A percentile compares a stretch with the other conserved stretches of the same genome.
These are phyloP conservation scores for Leucophenga maculata DNA, from an alignment of 2,888 invertebrate genomes.

Conservation along the genomic window DNA sequence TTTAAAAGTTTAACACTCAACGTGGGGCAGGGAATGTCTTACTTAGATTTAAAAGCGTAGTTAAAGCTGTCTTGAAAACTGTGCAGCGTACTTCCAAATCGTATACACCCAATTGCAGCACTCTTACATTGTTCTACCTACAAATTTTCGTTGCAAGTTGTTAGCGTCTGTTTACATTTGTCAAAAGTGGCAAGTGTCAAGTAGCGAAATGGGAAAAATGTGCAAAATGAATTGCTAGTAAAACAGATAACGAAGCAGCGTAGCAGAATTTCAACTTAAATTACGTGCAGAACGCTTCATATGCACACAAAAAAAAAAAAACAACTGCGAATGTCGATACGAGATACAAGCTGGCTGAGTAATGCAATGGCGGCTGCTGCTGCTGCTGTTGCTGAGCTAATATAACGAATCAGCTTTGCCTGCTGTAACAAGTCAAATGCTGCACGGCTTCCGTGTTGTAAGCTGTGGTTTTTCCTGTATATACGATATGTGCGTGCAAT, in stretches of 20 bases:
- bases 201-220: neutral
- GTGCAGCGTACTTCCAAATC: too few relatives aligned
- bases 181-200: slow-evolving; percentile 13
- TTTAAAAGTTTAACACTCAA: too few relatives aligned
- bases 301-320: too few relatives aligned
- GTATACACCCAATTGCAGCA: neutral
- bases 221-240: slow-evolving; percentile 5
- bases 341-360: too few relatives aligned
- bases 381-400: neutral
- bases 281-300: neutral
- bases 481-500: too few relatives aligned
- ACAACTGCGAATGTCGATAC: too few relatives aligned
- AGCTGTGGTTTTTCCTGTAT: too few relatives aligned
- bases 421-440: neutral
- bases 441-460: too few relatives aligned
- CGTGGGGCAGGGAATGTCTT: too few relatives aligned
- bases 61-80: too few relatives aligned
- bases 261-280: neutral
- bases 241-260: neutral
- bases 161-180: slow-evolving; percentile 23
- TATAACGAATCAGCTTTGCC: neutral
- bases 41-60: too few relatives aligned
- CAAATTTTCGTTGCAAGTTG: slow-evolving; percentile 3
- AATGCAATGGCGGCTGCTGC: neutral
- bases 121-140: neutral